A percentile compares a stretch with the other conserved stretches of the same genome.
These are phyloP conservation scores for Glyphotaelius pellucidus DNA, from an alignment of 2,888 invertebrate genomes.

Conservation along the genomic window DNA sequence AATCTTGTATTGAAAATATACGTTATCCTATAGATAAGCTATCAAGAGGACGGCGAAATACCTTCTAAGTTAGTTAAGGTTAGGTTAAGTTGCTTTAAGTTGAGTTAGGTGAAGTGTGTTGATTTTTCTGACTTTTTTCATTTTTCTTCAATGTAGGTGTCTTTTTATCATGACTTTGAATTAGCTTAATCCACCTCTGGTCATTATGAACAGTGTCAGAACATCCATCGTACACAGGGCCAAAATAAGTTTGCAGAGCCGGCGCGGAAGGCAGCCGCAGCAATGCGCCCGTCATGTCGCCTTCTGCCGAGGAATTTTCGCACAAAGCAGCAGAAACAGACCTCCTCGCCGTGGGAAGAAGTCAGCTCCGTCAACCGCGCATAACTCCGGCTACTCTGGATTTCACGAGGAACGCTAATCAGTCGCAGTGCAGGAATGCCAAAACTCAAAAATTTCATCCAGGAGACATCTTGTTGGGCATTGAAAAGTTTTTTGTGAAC, in stretches of 20 bases:
- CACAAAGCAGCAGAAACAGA: slow-evolving; percentile 39
- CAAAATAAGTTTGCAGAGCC: slow-evolving; percentile 43
- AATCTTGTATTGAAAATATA: too few relatives aligned
- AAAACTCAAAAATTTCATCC: slow-evolving; percentile 37
- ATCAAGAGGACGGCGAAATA: too few relatives aligned
- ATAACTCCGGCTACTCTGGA: slow-evolving; percentile 22
- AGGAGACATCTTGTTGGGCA: slow-evolving; percentile 11
- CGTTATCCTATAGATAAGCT: too few relatives aligned
- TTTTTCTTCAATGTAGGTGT: too few relatives aligned
- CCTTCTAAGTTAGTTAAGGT: too few relatives aligned
- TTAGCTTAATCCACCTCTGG: neutral
- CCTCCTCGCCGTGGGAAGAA: slow-evolving; percentile 57
- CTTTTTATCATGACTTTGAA: neutral
- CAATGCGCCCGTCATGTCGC: slow-evolving; percentile 53
- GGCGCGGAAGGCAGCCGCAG: slow-evolving; percentile 33
- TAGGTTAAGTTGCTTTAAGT: too few relatives aligned
- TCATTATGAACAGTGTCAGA: slow-evolving; percentile 18
- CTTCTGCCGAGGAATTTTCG: slow-evolving; percentile 57
- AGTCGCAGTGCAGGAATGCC: neutral
- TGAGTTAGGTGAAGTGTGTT: neutral
- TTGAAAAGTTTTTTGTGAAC: neutral
- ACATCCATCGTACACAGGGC: slow-evolving; percentile 14
- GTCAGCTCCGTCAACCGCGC: slow-evolving; percentile 16
- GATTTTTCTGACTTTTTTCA: neutral
- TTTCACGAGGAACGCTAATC: slow-evolving; percentile 38